Percentiles rank a stretch among this genome's conserved stretches.
These are phyloP conservation scores for Laticauda laticaudata DNA, from an alignment of 2,113 vertebrate genomes.

Conservation along the genomic window DNA sequence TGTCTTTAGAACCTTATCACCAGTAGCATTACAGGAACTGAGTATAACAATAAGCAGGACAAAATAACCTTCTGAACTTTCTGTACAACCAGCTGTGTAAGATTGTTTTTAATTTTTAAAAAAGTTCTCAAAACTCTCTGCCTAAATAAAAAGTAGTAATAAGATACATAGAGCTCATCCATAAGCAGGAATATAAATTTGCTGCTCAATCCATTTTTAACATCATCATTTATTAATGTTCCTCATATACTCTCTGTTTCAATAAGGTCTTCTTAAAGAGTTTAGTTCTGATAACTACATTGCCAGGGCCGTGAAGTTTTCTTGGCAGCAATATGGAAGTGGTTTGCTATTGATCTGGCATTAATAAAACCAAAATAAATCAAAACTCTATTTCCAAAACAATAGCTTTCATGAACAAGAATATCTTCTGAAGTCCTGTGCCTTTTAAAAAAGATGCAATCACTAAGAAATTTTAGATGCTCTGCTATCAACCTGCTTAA, in stretches of 20 bases:
- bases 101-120: constrained; percentile 56
- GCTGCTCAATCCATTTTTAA: constrained; percentile 31
- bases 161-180: neutral
- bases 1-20: constrained; percentile 89
- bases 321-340: neutral
- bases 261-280: neutral
- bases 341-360: neutral
- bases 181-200: neutral
- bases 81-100: constrained; percentile 81
- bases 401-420: constrained; percentile 10
- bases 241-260: neutral
- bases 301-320: neutral
- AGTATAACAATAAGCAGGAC: constrained; percentile 84
- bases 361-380: constrained; percentile 3
- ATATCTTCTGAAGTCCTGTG: neutral
- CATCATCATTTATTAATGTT: neutral
- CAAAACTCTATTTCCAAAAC: constrained; percentile 27
- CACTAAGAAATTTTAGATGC: constrained; percentile 24
- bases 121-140: neutral
- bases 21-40: constrained; percentile 89
- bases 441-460: constrained; percentile 34
- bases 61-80: constrained; percentile 81
- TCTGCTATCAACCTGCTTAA: constrained; percentile 28
- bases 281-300: neutral
- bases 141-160: neutral